A percentile compares a stretch with the other conserved stretches of the same genome.
These are phyloP conservation scores for Lasius fuliginosus DNA, from an alignment of 2,888 invertebrate species.

Conservation along the genomic window DNA sequence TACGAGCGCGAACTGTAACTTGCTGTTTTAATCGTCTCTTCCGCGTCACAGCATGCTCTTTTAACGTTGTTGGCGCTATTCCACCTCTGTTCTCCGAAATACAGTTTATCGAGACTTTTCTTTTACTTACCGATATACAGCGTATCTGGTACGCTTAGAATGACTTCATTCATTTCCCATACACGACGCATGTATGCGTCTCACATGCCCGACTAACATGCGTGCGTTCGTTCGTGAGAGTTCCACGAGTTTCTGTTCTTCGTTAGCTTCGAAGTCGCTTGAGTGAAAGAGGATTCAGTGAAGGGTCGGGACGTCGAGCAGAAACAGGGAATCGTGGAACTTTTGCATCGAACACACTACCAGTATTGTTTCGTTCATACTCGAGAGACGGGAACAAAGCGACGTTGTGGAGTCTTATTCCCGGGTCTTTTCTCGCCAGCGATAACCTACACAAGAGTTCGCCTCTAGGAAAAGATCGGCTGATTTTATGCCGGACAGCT, in stretches of 20 bases:
- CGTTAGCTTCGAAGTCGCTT: slow-evolving; percentile 76
- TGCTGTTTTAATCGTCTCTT: slow-evolving; percentile 27
- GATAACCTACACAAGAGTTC: slow-evolving; percentile 63
- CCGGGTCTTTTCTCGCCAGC: slow-evolving; percentile 66
- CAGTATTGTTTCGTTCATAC: slow-evolving; percentile 76
- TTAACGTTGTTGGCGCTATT: background rate
- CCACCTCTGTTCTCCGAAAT: background rate
- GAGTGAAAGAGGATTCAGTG: slow-evolving; percentile 76
- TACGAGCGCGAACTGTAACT: background rate
- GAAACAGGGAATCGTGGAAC: slow-evolving; percentile 71
- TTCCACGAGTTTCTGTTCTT: slow-evolving; percentile 78
- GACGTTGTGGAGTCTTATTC: slow-evolving; percentile 72
- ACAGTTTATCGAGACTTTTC: slow-evolving; percentile 27
- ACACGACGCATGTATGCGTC: slow-evolving; percentile 60
- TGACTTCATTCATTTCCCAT: slow-evolving; percentile 74
- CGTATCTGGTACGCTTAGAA: slow-evolving; percentile 56
- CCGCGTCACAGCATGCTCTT: background rate
- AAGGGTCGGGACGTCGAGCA: slow-evolving; percentile 65
- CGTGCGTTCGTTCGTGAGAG: slow-evolving; percentile 67
- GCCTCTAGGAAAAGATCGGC: slow-evolving; percentile 65
- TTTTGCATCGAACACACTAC: slow-evolving; percentile 78
- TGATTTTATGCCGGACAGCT: slow-evolving; percentile 18
- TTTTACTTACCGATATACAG: slow-evolving; percentile 27
- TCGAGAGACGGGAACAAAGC: slow-evolving; percentile 75
- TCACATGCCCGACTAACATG: slow-evolving; percentile 55